These are phyloP conservation scores for Diadumene lineata DNA, from an alignment of 92 coral and sea anemone genomes.

Conservation along the genomic window DNA sequence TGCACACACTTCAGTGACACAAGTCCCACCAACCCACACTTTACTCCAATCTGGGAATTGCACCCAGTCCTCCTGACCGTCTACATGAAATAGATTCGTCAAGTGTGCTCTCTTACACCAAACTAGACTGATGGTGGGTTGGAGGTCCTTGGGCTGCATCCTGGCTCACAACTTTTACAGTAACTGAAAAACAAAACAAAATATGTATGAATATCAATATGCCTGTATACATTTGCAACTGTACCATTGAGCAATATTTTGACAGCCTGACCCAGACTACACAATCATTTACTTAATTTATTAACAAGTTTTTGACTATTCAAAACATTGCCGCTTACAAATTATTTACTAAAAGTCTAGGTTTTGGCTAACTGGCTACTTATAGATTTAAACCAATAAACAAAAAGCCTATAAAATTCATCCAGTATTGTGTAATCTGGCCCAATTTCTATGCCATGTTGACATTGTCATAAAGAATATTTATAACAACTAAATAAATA, in stretches of 20 bases:
- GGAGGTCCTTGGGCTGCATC: not conserved
- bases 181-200: too few species aligned
- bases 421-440: not conserved
- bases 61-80: conserved; percentile 22
- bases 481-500: too few species aligned
- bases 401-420: too few species aligned
- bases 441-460: too few species aligned
- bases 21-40: not conserved
- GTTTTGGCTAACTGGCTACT: not conserved
- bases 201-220: not conserved
- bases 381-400: too few species aligned
- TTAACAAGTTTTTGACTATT: not conserved
- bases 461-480: too few species aligned
- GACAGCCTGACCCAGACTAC: too few species aligned
- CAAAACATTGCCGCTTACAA: not conserved
- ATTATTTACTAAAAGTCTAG: not conserved
- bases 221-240: too few species aligned
- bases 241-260: too few species aligned
- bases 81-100: not conserved
- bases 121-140: conserved; percentile 12
- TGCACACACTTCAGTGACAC: too few species aligned
- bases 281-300: too few species aligned
- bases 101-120: conserved; percentile 21
- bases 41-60: conserved; percentile 23
- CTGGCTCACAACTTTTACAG: too few species aligned